Conservation (phyloP, 1,140 invertebrate species). For the Acromyrmex charruanus region DNA sequence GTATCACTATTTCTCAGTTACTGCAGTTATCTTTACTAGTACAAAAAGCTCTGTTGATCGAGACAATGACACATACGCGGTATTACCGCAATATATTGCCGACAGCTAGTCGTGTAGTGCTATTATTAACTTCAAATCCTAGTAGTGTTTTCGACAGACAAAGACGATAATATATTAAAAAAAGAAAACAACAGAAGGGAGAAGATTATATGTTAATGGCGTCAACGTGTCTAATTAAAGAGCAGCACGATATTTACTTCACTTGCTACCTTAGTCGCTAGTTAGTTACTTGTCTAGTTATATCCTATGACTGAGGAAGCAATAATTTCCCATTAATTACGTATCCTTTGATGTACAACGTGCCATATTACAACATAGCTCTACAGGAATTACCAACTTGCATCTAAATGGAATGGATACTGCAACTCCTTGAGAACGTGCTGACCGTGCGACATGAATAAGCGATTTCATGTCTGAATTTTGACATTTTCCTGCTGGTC, state of each 20-base stretch:
- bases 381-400: constrained; percentile 26
- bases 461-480: background rate
- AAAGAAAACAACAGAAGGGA: background rate
- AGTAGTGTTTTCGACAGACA: background rate
- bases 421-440: background rate
- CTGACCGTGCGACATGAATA: background rate
- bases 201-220: background rate
- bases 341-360: constrained; percentile 24
- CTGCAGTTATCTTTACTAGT: constrained; percentile 5
- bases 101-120: background rate
- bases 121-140: constrained; percentile 18
- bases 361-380: constrained; percentile 19
- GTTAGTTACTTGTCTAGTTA: background rate
- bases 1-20: constrained; percentile 5
- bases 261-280: background rate
- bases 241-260: background rate
- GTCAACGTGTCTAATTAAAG: background rate
- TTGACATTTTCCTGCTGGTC: constrained; percentile 6
- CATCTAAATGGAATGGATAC: constrained; percentile 17
- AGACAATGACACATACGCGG: constrained; percentile 39
- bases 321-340: constrained; percentile 55
- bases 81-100: constrained; percentile 21
- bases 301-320: background rate
- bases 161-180: background rate
- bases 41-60: constrained; percentile 37